Percentiles rank a stretch among this genome's conserved stretches.
These are phyloP conservation scores for Bombyx huttoni DNA, from an alignment of 2,888 invertebrate species.

Conservation along the genomic window DNA sequence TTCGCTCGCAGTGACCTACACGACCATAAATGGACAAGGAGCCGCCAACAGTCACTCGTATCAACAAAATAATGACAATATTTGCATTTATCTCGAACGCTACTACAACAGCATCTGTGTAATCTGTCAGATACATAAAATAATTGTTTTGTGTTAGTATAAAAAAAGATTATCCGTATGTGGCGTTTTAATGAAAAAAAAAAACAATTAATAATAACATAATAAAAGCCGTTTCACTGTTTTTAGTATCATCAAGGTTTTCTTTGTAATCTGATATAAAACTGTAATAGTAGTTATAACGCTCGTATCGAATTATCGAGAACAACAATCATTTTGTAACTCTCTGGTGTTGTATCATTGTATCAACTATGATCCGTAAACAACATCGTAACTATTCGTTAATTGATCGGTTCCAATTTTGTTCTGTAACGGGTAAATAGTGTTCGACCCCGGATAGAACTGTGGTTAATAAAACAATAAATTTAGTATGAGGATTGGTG, in stretches of 20 bases:
- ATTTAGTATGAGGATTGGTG: no score
- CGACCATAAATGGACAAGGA: slow-evolving; percentile 48
- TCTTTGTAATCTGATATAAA: no score
- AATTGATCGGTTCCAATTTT: slow-evolving; percentile 26
- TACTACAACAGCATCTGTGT: slow-evolving; percentile 30
- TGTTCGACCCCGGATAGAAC: slow-evolving; percentile 30
- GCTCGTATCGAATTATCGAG: neutral
- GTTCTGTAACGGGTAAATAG: slow-evolving; percentile 24
- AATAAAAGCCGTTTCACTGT: no score
- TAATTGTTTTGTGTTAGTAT: neutral
- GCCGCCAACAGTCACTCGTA: slow-evolving; percentile 36
- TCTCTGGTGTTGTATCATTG: neutral
- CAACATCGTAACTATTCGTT: slow-evolving; percentile 2
- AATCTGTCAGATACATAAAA: slow-evolving; percentile 10
- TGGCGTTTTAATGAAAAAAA: neutral
- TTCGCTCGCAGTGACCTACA: slow-evolving; percentile 33
- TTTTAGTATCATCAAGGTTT: no score
- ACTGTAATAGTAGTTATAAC: no score
- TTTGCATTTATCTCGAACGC: slow-evolving; percentile 38
- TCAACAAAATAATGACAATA: slow-evolving; percentile 42
- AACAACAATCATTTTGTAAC: neutral
- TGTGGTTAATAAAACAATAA: slow-evolving; percentile 41
- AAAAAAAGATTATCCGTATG: neutral
- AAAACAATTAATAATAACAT: no score
- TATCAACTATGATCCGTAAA: neutral